Base-by-base conservation (phyloP, 2,113 vertebrate species). In the Ursus arctos region DNA sequence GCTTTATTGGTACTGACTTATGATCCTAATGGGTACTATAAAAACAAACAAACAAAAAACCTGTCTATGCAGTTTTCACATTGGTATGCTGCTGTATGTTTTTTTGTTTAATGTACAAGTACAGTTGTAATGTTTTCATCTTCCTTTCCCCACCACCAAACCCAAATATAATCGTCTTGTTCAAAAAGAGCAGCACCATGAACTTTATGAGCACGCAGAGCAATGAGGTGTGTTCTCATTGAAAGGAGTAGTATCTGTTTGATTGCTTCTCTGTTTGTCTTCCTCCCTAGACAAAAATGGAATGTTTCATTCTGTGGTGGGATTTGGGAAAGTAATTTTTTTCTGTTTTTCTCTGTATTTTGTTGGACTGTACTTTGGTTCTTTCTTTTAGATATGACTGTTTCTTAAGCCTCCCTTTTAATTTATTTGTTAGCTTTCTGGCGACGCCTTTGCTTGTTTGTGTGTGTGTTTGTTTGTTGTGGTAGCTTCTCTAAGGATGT, bases 1-100 rank as follows among this genome's bases (percentile, higher is more conserved):
- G 61, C 95, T 95, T 96, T 98, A 89, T 96, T 43, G 36, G 76
- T 98, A 94, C 94, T 97, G 97, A 98, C 93, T 98, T 98, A 65
- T 65, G 89, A 97, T 97, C 89, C 81, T 98, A 87, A 97, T 72
- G 98, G 84, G 88, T 26, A 47, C 53, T 85, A 91, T 28, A 81
- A 98, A 98, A 96, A 95, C 91, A 98, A 90, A 84, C n/a, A 88
- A 93, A 95, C 95, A 3, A 51, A 97, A 97, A 96, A 81, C 92
- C 53, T 97, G 96, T 96, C 93, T 7, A 83, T 97, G 97, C 47
- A 86, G 15, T 98, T 98, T 98, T 97, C 12, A 76, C 95, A 53
- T 83, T 96, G 61, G 47, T 97, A 55, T 10, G 10, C 83, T 96
- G 57, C 65, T 97, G 22, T 97, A 61, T 95, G n/a, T 84, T 94